Percentiles rank a stretch among this genome's conserved stretches.
Conservation (phyloP, 2,113 vertebrate species). For the Eulacestoma nigropectus region DNA sequence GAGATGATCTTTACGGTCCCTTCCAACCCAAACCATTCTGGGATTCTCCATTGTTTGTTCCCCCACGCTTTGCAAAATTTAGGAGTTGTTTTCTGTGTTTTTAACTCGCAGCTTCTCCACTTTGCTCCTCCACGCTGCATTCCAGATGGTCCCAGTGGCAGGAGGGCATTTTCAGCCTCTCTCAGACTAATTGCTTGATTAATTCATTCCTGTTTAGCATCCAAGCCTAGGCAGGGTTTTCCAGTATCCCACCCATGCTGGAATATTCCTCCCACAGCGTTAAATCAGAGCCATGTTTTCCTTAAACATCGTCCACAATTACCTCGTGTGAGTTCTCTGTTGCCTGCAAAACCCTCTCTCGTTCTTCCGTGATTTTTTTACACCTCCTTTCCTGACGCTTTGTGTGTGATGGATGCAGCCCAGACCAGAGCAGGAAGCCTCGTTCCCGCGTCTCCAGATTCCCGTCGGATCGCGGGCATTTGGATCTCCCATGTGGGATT, state of each 20-base stretch:
- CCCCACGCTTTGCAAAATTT: neutral
- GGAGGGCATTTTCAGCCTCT: neutral
- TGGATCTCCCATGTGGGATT: neutral
- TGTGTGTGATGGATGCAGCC: slow-evolving; percentile 31
- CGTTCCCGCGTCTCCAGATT: neutral
- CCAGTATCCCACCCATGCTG: slow-evolving; percentile 14
- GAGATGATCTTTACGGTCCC: neutral
- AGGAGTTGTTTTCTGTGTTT: neutral
- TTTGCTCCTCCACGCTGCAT: neutral
- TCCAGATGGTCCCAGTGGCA: neutral
- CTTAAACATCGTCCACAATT: neutral
- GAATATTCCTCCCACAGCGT: neutral
- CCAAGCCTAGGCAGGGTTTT: neutral
- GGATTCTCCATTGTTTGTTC: neutral
- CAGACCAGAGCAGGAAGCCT: slow-evolving; percentile 11
- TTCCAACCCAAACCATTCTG: neutral
- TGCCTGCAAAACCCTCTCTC: neutral
- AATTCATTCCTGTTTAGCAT: neutral
- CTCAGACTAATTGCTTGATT: neutral
- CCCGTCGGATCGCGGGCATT: rapidly evolving
- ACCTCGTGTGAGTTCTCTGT: neutral
- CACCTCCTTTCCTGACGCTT: neutral
- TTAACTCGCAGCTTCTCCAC: neutral
- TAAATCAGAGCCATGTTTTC: neutral
- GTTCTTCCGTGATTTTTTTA: neutral